Evolutionary conservation across 2,888 invertebrate species (phyloP), one percentile per base, ranked within the genome.

Genomic region (Ectemnius lituratus): DNA sequence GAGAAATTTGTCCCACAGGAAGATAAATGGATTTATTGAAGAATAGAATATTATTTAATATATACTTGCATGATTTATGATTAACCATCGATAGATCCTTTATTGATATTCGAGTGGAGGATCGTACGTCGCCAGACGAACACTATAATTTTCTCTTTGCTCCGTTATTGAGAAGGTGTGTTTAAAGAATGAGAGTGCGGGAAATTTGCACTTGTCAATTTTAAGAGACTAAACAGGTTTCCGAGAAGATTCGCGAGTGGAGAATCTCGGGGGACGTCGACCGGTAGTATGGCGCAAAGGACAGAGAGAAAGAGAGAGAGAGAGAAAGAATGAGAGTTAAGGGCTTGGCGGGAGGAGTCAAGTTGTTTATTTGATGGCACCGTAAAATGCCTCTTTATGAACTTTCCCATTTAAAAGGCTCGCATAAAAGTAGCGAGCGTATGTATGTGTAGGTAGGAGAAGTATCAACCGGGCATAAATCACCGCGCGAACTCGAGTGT

Each of bases 281-380:
- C 60, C 45, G 63, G 27, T 20, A 59, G 28, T 57, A 62, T 16
- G 62, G 20, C 69, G 56, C 47, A 60, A 61, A 59, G 49, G 65
- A 37, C n/a, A n/a, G 60, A 14, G 62, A 67, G 28, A 47, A 61
- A 37, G 57, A 69, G 65, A 58, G 52, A 69, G 67, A 20, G 68
- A 37, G 18, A n/a, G 60, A 14, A 60, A 67, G 28, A 49, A 62
- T 23, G 57, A 69, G 52, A 69, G 67, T 23, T 37, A 56, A 61
- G 65, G 47, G 62, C 70, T 65, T 83, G 82, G 85, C 86, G 84
- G 89, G 87, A 90, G 90, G 89, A 91, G 90, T 90, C 90, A 90
- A 90, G 90, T 90, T 90, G 90, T 91, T 91, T 90, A 91, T 91
- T 90, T 90, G 90, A 91, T 90, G 90, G 90, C 87, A 88, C 88